phyloP scores from a whole-genome alignment of 1,140 invertebrate genomes.

The Platyura marginata region DNA sequence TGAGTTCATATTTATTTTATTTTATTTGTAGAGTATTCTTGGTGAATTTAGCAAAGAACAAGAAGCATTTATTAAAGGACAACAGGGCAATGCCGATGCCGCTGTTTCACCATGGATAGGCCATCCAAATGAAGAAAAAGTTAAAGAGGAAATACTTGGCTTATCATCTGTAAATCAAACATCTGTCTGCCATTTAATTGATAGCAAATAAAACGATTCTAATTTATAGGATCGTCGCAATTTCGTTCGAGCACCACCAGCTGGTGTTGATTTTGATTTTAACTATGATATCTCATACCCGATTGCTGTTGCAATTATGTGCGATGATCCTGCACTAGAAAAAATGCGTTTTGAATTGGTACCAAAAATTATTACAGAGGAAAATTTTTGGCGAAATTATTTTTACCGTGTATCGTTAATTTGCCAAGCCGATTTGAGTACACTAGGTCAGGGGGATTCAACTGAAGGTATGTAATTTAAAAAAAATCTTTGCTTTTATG shows the following conservation, averaged over 20 bases:
- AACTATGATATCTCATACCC: conserved; percentile 83
- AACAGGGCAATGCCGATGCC: conserved; percentile 53
- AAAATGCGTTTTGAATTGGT: conserved; percentile 98
- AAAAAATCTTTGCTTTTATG: too few relatives aligned
- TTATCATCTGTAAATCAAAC: conserved; percentile 55
- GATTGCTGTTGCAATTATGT: conserved; percentile 81
- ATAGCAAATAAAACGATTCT: conserved; percentile 1
- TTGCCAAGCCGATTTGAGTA: conserved; percentile 73
- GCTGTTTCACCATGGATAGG: conserved; percentile 84
- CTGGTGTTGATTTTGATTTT: conserved; percentile 89
- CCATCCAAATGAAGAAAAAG: conserved; percentile 65
- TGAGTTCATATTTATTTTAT: too few relatives aligned
- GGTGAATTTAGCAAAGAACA: conserved; percentile 94
- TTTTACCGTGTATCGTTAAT: conserved; percentile 97
- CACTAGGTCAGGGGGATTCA: conserved; percentile 21
- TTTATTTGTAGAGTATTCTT: conserved; percentile 63
- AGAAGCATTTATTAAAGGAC: conserved; percentile 80
- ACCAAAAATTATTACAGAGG: conserved; percentile 94
- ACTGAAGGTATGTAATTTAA: conserved; percentile 1
- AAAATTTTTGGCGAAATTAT: conserved; percentile 99
- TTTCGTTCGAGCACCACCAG: conserved; percentile 89
- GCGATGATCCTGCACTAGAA: conserved; percentile 86
- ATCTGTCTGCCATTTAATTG: background rate
- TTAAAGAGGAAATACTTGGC: conserved; percentile 88
- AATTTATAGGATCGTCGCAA: conserved; percentile 88